These are phyloP conservation scores for Sarcophaga rosellei DNA, from an alignment of 2,888 invertebrate species.

Conservation along the genomic window DNA sequence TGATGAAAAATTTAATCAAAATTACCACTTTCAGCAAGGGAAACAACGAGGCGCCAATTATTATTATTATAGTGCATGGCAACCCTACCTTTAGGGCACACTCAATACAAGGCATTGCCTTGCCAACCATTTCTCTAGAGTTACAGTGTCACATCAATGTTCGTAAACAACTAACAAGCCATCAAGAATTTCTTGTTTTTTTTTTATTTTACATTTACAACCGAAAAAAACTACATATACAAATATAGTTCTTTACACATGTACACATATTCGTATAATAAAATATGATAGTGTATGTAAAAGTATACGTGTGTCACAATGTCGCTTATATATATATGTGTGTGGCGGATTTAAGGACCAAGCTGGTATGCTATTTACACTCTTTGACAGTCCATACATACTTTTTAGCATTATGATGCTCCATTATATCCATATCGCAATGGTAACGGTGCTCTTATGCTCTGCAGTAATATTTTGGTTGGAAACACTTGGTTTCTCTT, in stretches of 20 bases:
- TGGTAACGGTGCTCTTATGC: background rate
- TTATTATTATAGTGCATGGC: background rate
- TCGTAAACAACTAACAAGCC: constrained; percentile 55
- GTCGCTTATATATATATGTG: background rate
- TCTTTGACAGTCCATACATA: constrained; percentile 41
- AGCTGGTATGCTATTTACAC: constrained; percentile 20
- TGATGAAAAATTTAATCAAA: too few relatives aligned
- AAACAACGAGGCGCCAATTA: background rate
- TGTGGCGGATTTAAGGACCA: background rate
- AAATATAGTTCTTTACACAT: too few relatives aligned
- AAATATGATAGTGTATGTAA: constrained; percentile 1
- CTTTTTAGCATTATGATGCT: constrained; percentile 32
- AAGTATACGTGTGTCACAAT: background rate
- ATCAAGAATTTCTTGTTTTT: constrained; percentile 40
- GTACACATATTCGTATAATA: background rate
- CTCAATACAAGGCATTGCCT: constrained; percentile 2
- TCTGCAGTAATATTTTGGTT: background rate
- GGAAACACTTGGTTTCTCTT: background rate
- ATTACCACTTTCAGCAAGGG: too few relatives aligned
- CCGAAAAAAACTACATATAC: background rate
- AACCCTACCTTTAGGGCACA: background rate
- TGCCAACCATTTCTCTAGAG: constrained; percentile 36
- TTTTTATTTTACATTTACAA: background rate
- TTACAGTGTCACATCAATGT: constrained; percentile 33
- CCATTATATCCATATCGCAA: background rate